These are phyloP conservation scores for Echinometra lucunter DNA, from an alignment of 53 echinoderm and acorn worm genomes.

Conservation along the genomic window DNA sequence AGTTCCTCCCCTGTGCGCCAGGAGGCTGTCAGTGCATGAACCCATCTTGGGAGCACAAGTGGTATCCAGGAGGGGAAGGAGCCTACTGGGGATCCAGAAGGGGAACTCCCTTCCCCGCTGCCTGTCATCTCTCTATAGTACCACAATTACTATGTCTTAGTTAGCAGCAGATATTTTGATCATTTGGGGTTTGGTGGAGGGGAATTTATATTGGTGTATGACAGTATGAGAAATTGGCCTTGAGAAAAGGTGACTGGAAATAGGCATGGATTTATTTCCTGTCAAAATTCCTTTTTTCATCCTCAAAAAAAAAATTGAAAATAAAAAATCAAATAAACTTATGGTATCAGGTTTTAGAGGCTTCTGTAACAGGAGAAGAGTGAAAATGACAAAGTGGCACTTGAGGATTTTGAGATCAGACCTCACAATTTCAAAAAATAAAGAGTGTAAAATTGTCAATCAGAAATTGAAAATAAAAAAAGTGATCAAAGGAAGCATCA, in stretches of 20 bases:
- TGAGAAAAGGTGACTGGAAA: neutral
- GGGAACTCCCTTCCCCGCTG: neutral
- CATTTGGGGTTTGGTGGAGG: neutral
- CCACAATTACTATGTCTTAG: neutral
- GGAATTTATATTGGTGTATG: neutral
- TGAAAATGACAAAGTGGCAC: neutral
- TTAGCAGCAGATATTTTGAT: neutral
- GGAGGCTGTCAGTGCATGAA: slow-evolving; percentile 18
- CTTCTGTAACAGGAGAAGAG: neutral
- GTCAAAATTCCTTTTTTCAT: neutral
- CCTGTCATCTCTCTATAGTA: neutral
- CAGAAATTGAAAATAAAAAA: neutral
- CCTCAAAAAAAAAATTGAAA: neutral
- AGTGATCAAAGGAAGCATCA: neutral
- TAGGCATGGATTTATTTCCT: neutral
- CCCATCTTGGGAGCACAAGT: neutral
- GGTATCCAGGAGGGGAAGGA: neutral
- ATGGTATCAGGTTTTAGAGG: neutral
- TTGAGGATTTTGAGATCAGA: neutral
- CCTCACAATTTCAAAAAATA: neutral
- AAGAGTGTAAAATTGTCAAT: neutral
- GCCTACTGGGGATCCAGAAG: too few relatives aligned
- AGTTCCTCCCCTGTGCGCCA: neutral
- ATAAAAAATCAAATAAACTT: neutral
- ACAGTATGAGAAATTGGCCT: neutral